These are phyloP conservation scores for Drosophila colorata DNA, from an alignment of 2,888 invertebrate species.

Conservation along the genomic window DNA sequence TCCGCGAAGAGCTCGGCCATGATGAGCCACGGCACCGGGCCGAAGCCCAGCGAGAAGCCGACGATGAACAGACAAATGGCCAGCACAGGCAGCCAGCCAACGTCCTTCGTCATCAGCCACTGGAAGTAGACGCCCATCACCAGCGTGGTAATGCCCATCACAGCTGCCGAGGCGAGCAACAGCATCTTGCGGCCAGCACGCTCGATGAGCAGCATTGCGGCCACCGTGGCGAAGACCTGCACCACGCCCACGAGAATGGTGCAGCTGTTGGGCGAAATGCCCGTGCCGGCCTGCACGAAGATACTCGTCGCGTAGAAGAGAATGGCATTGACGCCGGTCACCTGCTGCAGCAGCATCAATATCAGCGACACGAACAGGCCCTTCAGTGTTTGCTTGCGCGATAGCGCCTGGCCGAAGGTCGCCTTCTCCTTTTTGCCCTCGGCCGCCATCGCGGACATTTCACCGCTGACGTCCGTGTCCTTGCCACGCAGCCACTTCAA, in stretches of 20 bases:
- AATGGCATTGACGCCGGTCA: constrained; percentile 92
- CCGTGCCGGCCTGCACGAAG: constrained; percentile 85
- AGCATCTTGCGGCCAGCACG: constrained; percentile 91
- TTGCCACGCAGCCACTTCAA: constrained; percentile 89
- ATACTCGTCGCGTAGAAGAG: constrained; percentile 91
- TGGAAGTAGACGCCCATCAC: constrained; percentile 89
- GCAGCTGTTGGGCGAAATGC: constrained; percentile 85
- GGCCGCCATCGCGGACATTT: constrained; percentile 82
- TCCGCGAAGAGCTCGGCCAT: constrained; percentile 91
- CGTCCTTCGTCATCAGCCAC: constrained; percentile 67
- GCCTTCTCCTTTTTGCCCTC: constrained; percentile 74
- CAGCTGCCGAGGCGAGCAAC: constrained; percentile 88
- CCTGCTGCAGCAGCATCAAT: constrained; percentile 95
- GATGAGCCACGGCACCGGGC: constrained; percentile 91
- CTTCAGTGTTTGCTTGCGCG: constrained; percentile 87
- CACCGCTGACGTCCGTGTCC: constrained; percentile 87
- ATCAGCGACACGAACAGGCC: constrained; percentile 87
- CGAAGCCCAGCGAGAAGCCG: constrained; percentile 92
- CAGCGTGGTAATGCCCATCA: constrained; percentile 89
- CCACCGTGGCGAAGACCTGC: constrained; percentile 88
- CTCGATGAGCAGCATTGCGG: constrained; percentile 91
- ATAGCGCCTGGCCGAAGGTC: constrained; percentile 86
- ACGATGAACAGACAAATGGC: constrained; percentile 91
- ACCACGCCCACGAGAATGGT: constrained; percentile 92
- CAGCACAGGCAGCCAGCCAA: constrained; percentile 90